Base-by-base conservation (phyloP, 2,113 vertebrate species). In the Gasterosteus aculeatus region DNA sequence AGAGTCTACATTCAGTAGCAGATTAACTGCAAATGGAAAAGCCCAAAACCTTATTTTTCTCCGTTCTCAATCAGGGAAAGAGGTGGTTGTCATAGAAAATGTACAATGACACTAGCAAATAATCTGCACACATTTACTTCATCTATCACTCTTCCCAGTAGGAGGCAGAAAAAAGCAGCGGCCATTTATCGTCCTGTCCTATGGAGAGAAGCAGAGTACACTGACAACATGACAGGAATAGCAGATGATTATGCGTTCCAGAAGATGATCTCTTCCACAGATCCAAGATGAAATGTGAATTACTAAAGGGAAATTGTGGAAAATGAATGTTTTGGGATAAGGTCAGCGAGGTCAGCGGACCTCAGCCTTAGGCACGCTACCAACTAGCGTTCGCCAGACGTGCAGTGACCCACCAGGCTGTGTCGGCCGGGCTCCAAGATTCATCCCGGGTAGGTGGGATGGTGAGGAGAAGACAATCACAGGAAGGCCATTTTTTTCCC, bases 251-350 rank as follows among this genome's bases (percentile, higher is more conserved):
- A 82, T 80, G 83, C 87, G 83, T 85, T 87, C 84, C 81, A 69
- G 65, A 72, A 80, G 72, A 88, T 90, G 84, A 91, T 90, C 85
- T 61, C 67, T 60, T 83, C 56, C 5, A 49, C 44, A n/a, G 66
- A 71, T 87, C 67, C 58, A 69, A 78, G 64, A 88, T 83, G 72
- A 89, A 92, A 92, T 71, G 82, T 80, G 88, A 88, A 92, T 92
- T 91, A 91, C 84, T 85, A 78, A 78, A 74, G 88, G 70, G 72
- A 62, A 84, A 76, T 14, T 74, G 87, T 74, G 77, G 77, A 80
- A 80, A 72, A 49, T 51, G 47, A 70, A 77, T 51, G 64, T 62
- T 67, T 83, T 56, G 44, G 76, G 65, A 88, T 85, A 58, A 61
- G 72, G 66, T 78, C 31, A 60, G 33, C 73, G 77, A 78, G 80